phyloP scores from a whole-genome alignment of 30 jellyfish, hydroid and myxozoan species.

The Aurelia coerulea region DNA sequence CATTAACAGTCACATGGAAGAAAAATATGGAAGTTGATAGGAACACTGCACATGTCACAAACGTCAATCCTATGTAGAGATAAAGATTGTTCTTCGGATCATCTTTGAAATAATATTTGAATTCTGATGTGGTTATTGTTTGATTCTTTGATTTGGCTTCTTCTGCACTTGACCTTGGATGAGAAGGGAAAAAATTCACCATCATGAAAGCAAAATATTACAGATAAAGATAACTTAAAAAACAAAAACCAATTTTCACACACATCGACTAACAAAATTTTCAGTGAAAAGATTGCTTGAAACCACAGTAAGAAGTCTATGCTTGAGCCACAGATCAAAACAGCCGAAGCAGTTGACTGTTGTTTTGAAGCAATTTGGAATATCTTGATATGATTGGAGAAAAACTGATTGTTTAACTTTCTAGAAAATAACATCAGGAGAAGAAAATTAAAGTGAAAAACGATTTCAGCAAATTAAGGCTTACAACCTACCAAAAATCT shows the following conservation, averaged over 20 bases:
- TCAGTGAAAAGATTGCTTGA: no score
- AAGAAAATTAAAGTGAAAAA: no score
- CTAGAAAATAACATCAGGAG: no score
- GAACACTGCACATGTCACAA: conserved; percentile 22
- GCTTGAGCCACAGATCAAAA: no score
- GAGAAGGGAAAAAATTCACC: not conserved
- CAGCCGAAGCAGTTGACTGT: no score
- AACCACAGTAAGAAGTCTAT: no score
- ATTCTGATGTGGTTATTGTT: not conserved
- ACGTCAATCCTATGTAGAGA: conserved; percentile 48
- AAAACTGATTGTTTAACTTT: no score
- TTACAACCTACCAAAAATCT: no score
- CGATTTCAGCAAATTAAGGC: no score
- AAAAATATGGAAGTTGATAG: conserved; percentile 30
- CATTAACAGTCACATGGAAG: conserved; percentile 36
- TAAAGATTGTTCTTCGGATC: conserved; percentile 47
- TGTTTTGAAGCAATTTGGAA: no score
- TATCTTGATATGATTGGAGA: no score
- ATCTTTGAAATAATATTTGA: conserved; percentile 46
- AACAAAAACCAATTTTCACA: not conserved
- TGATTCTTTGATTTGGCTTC: conserved; percentile 14
- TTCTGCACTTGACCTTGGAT: conserved; percentile 52
- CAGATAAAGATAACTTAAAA: not conserved
- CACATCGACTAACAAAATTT: not conserved
- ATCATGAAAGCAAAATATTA: not conserved